A percentile compares a stretch with the other conserved stretches of the same genome.
These are phyloP conservation scores for Lithophane semibrunnea DNA, from an alignment of 2,888 invertebrate species.

Conservation along the genomic window DNA sequence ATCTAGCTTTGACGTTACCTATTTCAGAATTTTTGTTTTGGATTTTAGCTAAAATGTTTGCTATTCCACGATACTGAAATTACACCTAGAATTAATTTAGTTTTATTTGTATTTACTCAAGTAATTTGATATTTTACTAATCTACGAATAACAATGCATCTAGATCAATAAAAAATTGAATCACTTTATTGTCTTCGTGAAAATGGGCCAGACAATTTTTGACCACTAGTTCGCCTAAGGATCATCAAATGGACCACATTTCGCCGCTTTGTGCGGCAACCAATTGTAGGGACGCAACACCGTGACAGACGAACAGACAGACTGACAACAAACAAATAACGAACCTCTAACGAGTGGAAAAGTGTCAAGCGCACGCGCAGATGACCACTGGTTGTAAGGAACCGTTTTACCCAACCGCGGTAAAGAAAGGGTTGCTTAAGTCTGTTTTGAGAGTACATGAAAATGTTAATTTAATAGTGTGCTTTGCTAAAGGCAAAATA, in stretches of 20 bases:
- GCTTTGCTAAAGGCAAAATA: background rate
- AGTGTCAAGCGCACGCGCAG: slow-evolving; percentile 79
- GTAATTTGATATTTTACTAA: background rate
- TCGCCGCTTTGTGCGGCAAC: slow-evolving; percentile 77
- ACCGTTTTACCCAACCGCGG: slow-evolving; percentile 30
- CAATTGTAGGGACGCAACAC: slow-evolving; percentile 77
- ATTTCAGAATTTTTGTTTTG: background rate
- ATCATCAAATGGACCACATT: slow-evolving; percentile 62
- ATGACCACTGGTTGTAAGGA: slow-evolving; percentile 51
- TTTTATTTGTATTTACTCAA: background rate
- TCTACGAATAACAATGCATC: background rate
- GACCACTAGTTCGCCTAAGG: slow-evolving; percentile 9
- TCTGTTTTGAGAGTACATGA: background rate
- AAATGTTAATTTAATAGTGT: background rate
- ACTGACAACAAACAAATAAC: slow-evolving; percentile 89
- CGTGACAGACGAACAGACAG: slow-evolving; percentile 75
- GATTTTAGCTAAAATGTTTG: background rate
- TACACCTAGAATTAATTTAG: background rate
- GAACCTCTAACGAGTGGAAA: slow-evolving; percentile 87
- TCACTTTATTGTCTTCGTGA: background rate
- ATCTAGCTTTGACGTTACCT: background rate
- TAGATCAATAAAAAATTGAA: background rate
- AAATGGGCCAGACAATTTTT: background rate
- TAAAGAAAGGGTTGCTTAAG: background rate
- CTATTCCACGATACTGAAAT: background rate